These are phyloP conservation scores for Glaucidium brasilianum DNA, from an alignment of 2,113 vertebrate species.

Conservation along the genomic window DNA sequence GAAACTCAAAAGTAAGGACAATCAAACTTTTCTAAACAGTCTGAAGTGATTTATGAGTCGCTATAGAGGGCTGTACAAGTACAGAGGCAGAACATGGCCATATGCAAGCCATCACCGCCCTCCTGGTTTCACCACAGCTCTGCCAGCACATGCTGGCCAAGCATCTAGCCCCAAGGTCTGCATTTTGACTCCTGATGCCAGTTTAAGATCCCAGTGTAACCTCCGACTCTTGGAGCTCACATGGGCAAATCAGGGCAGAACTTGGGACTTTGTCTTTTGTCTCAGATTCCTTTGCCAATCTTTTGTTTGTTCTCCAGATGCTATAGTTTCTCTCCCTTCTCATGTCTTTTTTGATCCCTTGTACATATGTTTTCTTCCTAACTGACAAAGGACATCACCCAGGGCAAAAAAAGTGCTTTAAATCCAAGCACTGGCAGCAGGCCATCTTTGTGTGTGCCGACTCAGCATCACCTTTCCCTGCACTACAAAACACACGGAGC, in stretches of 20 bases:
- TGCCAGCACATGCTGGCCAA: neutral
- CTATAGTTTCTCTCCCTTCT: neutral
- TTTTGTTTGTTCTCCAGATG: neutral
- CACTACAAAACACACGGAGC: neutral
- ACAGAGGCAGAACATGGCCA: neutral
- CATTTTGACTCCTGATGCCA: neutral
- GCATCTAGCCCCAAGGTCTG: neutral
- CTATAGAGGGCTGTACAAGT: neutral
- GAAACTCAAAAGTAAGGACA: neutral
- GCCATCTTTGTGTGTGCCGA: constrained; percentile 23
- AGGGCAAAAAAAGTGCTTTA: neutral
- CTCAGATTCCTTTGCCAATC: neutral
- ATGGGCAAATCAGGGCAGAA: neutral
- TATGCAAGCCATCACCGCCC: neutral
- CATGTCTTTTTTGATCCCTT: neutral
- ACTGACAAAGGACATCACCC: neutral
- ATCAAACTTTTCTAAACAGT: neutral
- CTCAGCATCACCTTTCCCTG: constrained; percentile 22
- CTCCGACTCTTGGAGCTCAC: fast-evolving
- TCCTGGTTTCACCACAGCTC: neutral
- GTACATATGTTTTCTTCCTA: neutral
- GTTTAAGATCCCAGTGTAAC: neutral
- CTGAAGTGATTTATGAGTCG: neutral
- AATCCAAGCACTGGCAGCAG: neutral
- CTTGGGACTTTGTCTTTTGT: neutral